Evolutionary conservation across 2,797 vertebrate species (phyloP), one percentile per base, ranked within the genome.

Genomic region (Nothura maculosa): DNA sequence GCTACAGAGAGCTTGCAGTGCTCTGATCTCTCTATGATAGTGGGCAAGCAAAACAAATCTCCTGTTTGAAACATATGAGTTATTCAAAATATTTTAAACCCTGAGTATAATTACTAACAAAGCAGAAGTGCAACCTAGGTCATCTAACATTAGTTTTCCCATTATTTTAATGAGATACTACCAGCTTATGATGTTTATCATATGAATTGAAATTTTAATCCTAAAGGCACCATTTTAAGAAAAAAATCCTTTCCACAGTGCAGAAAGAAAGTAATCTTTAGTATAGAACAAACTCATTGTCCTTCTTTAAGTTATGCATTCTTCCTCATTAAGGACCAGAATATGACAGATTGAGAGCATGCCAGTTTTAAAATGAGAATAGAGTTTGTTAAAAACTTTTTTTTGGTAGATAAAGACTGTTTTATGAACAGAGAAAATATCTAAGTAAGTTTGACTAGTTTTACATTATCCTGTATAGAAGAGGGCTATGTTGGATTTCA

Each of bases 31-130:
- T 72, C 6, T 38, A 9, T n/a, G 15, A 40, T 2, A 4, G 1
- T 7, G 72, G 6, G 21, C 16, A 76, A 79, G 66, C 1, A 18
- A 20, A 25, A 70, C 70, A 47, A 43, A 10, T 1, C n/a, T 12
- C 75, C 12, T 50, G 2, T 55, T 85, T 0, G 0, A 48, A 58
- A 16, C 9, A 43, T 15, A 62, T 6, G 7, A 82, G 24, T 82
- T 0, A 52, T 74, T 62, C 3, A 84, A 87, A 72, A 9, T 1
- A 28, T 54, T 90, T 88, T 5, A 17, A 83, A 80, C 74, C 52
- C 0, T 68, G 52, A 27, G 1, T 36, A 25, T 52, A 52, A 85
- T 78, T 68, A 20, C 27, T n/a, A 73, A 60, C 5, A 77, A 80
- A 40, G n/a, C 27, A 15, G 20, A 73, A 50, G 78, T 40, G 8